Percentiles rank a stretch among this genome's conserved stretches.
Conservation (phyloP, 2,888 invertebrate genomes). For the Cheilosia impressa region DNA sequence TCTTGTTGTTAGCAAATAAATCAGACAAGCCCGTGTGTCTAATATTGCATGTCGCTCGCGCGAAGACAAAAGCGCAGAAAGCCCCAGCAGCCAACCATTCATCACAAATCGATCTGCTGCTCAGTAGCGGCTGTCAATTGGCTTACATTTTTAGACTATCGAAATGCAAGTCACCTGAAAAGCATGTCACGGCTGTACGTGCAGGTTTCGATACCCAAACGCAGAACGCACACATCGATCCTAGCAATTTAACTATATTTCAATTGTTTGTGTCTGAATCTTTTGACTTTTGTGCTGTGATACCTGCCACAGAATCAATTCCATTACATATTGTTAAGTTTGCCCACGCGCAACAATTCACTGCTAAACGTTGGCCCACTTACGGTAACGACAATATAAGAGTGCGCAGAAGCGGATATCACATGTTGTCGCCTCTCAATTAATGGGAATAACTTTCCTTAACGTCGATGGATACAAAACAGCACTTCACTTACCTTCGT, state of each 20-base stretch:
- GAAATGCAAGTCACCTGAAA: constrained; percentile 34
- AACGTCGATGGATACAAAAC: neutral
- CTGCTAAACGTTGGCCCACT: constrained; percentile 8
- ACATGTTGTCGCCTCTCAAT: constrained; percentile 43
- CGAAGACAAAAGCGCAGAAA: constrained; percentile 19
- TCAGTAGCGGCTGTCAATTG: constrained; percentile 32
- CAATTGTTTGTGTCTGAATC: neutral
- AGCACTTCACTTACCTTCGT: constrained; percentile 88
- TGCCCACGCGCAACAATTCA: constrained; percentile 29
- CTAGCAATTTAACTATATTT: constrained; percentile 44
- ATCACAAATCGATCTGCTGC: constrained; percentile 19
- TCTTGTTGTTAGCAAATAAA: constrained; percentile 53
- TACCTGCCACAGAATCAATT: neutral
- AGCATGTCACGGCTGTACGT: constrained; percentile 44
- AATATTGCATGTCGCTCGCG: constrained; percentile 28
- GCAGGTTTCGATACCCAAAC: constrained; percentile 12
- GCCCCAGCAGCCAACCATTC: constrained; percentile 20
- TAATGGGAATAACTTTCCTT: constrained; percentile 28
- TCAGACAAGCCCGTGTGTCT: constrained; percentile 31
- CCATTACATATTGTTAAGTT: neutral
- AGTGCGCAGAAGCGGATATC: neutral
- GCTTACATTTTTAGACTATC: constrained; percentile 14
- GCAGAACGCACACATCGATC: constrained; percentile 1
- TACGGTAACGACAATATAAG: neutral
- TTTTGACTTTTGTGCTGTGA: neutral